A percentile compares a stretch with the other conserved stretches of the same genome.
These are phyloP conservation scores for Cephus spinipes DNA, from an alignment of 2,888 invertebrate species.

Conservation along the genomic window DNA sequence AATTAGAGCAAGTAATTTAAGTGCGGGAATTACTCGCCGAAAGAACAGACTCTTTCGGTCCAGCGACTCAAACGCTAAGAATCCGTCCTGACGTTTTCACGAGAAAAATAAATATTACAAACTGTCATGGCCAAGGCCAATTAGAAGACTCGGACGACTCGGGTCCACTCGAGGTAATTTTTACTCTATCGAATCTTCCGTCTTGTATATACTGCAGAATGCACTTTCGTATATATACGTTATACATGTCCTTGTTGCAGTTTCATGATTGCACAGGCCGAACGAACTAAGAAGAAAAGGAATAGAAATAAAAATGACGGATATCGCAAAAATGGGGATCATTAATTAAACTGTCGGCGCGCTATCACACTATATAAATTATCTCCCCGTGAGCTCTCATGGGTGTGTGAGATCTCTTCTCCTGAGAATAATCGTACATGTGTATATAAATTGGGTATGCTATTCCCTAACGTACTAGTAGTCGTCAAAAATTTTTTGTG, in stretches of 20 bases:
- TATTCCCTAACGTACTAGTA: neutral
- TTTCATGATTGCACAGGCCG: neutral
- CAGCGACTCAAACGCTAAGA: conserved; percentile 17
- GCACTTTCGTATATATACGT: neutral
- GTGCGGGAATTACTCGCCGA: conserved; percentile 48
- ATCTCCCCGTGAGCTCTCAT: conserved; percentile 5
- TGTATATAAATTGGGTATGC: neutral
- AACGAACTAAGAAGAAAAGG: neutral
- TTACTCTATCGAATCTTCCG: neutral
- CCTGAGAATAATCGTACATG: neutral
- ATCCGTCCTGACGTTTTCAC: conserved; percentile 15
- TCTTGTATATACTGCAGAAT: neutral
- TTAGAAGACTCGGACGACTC: neutral
- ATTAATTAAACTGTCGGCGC: conserved; percentile 14
- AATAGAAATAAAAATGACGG: neutral
- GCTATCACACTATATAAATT: conserved; percentile 13
- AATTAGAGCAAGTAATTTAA: conserved; percentile 58
- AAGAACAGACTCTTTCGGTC: conserved; percentile 21
- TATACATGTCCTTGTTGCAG: neutral
- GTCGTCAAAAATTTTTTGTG: conserved; percentile 10
- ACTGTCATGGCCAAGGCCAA: neutral
- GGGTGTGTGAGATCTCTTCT: neutral
- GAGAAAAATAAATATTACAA: neutral
- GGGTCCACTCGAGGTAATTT: neutral
- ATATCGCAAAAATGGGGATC: neutral